A percentile compares a stretch with the other conserved stretches of the same genome.
Evolutionary conservation across 2,797 vertebrate genomes (phyloP).

Genomic region (Pseudopleuronectes americanus): DNA sequence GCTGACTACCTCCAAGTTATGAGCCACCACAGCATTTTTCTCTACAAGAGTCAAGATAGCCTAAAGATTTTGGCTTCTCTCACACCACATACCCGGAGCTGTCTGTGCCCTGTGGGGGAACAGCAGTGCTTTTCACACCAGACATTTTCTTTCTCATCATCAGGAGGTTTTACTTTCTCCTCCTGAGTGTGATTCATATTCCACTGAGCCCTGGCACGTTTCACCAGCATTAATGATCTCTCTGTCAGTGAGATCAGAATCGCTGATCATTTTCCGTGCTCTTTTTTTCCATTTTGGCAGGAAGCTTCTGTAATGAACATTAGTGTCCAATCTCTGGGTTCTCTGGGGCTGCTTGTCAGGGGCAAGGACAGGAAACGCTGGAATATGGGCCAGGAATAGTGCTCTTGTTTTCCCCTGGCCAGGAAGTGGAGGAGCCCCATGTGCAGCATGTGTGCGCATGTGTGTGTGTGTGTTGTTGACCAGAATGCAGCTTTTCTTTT

Average conservation of each 20-base stretch:
- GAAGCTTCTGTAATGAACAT: constrained; percentile 71
- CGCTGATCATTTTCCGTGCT: constrained; percentile 63
- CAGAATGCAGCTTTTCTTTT: constrained; percentile 43
- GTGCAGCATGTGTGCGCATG: constrained; percentile 34
- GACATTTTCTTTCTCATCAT: constrained; percentile 32
- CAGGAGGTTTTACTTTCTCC: constrained; percentile 20
- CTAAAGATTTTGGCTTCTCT: constrained; percentile 29
- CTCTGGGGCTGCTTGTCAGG: constrained; percentile 57
- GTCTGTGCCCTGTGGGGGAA: constrained; percentile 57
- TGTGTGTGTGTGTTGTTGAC: constrained; percentile 58
- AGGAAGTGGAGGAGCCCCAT: constrained; percentile 67
- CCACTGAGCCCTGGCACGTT: constrained; percentile 12
- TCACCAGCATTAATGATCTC: constrained; percentile 4
- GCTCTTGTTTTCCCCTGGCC: constrained; percentile 63
- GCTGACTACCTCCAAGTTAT: constrained; percentile 31
- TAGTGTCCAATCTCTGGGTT: constrained; percentile 53
- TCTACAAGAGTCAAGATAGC: constrained; percentile 25
- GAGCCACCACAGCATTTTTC: constrained; percentile 46
- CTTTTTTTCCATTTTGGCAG: constrained; percentile 55
- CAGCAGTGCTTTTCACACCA: constrained; percentile 38
- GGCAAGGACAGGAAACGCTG: constrained; percentile 72
- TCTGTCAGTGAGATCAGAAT: constrained; percentile 27
- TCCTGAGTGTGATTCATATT: constrained; percentile 35
- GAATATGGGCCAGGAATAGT: constrained; percentile 63
- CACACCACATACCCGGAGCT: constrained; percentile 34